A percentile compares a stretch with the other conserved stretches of the same genome.
These are phyloP conservation scores for Lagodon rhomboides DNA, from an alignment of 2,797 vertebrate genomes.

Conservation along the genomic window DNA sequence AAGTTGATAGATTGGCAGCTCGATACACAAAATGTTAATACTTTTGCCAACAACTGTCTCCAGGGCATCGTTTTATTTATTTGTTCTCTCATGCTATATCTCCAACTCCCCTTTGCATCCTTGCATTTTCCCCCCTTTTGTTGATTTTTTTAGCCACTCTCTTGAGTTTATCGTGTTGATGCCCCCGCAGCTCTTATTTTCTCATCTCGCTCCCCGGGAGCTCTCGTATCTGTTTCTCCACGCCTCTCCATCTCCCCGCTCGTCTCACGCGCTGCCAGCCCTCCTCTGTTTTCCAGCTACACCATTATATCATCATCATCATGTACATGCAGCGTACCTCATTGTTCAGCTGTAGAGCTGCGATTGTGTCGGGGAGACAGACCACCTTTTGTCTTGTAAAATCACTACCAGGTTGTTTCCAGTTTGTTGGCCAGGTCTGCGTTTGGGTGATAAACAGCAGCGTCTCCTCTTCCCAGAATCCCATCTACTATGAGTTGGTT, in stretches of 20 bases:
- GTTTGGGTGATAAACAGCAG: conserved; percentile 75
- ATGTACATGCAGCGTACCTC: conserved; percentile 49
- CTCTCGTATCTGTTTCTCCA: conserved; percentile 52
- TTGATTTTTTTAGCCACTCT: conserved; percentile 8
- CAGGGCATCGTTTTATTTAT: conserved; percentile 29
- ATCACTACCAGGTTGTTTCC: conserved; percentile 82
- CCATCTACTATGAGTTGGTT: conserved; percentile 46
- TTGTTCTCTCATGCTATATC: conserved; percentile 11
- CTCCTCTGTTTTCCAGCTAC: conserved; percentile 47
- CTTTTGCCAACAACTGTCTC: conserved; percentile 17
- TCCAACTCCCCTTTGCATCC: conserved; percentile 10
- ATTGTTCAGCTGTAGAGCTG: conserved; percentile 46
- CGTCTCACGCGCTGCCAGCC: conserved; percentile 42
- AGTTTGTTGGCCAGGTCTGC: conserved; percentile 62
- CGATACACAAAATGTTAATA: conserved; percentile 14
- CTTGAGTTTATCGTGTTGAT: conserved; percentile 23
- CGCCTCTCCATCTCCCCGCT: conserved; percentile 34
- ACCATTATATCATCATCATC: conserved; percentile 72
- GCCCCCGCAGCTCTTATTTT: conserved; percentile 12
- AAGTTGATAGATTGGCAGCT: conserved; percentile 30
- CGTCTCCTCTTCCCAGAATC: conserved; percentile 65
- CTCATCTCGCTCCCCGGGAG: conserved; percentile 19
- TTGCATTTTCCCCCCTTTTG: conserved; percentile 13
- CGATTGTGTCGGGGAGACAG: conserved; percentile 73
- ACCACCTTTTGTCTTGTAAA: conserved; percentile 84